Percentiles rank a stretch among this genome's conserved stretches.
phyloP scores from a whole-genome alignment of 2,113 vertebrate genomes.

The Plotosus lineatus region DNA sequence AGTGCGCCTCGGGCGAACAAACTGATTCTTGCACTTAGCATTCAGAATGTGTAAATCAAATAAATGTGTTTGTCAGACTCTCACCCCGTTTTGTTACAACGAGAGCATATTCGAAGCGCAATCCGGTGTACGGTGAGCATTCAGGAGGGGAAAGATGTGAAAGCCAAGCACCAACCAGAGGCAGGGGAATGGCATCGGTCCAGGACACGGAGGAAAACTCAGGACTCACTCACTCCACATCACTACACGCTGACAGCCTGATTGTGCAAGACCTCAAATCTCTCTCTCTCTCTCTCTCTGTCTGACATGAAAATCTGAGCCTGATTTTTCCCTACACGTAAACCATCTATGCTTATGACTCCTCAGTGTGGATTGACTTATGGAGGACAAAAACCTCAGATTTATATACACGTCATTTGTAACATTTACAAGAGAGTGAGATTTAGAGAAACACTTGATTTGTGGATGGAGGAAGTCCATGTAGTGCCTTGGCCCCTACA shows the following conservation, averaged over 20 bases:
- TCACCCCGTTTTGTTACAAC: constrained; percentile 9
- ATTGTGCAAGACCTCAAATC: constrained; percentile 29
- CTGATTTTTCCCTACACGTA: neutral
- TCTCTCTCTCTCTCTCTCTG: constrained; percentile 1
- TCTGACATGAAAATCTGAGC: constrained; percentile 12
- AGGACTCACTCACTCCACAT: neutral
- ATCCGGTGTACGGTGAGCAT: constrained; percentile 55
- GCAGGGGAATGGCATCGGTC: constrained; percentile 37
- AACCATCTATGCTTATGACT: neutral
- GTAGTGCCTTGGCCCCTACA: neutral
- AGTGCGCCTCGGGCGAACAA: neutral
- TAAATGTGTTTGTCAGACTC: constrained; percentile 46
- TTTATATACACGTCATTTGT: constrained; percentile 17
- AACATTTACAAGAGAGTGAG: constrained; percentile 1
- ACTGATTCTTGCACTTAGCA: constrained; percentile 1
- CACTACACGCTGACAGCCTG: constrained; percentile 21
- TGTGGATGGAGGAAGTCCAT: neutral
- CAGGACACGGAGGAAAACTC: constrained; percentile 27
- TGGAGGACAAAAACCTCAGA: neutral
- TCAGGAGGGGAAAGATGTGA: constrained; percentile 25
- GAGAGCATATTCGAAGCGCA: constrained; percentile 53
- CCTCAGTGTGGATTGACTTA: constrained; percentile 27
- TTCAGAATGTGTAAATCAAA: constrained; percentile 41
- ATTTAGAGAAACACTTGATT: constrained; percentile 2
- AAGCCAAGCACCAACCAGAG: constrained; percentile 26